These are phyloP conservation scores for Orthonevra nobilis DNA, from an alignment of 2,888 invertebrate genomes.

Conservation along the genomic window DNA sequence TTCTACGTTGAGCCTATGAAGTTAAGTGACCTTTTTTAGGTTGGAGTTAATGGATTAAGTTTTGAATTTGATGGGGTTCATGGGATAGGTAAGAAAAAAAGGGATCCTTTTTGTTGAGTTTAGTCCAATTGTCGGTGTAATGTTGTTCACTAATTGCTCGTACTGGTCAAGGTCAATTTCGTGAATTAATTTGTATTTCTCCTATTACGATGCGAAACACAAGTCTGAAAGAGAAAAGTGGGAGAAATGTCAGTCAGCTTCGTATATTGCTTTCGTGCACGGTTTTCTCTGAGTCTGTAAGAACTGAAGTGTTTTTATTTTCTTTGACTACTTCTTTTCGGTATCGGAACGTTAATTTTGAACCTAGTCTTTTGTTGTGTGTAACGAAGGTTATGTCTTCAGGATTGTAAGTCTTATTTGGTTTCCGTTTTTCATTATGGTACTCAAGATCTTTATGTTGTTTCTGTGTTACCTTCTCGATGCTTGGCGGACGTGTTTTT, in stretches of 20 bases:
- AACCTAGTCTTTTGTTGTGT: slow-evolving; percentile 47
- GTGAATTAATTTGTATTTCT: slow-evolving; percentile 51
- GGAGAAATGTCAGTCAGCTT: slow-evolving; percentile 22
- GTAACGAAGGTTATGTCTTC: slow-evolving; percentile 25
- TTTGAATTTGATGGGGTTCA: slow-evolving; percentile 9
- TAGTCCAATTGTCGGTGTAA: slow-evolving; percentile 3
- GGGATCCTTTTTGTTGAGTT: slow-evolving; percentile 7
- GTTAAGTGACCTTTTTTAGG: slow-evolving; percentile 31
- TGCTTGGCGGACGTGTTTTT: background rate
- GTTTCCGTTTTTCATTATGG: too few species aligned
- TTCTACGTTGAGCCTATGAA: slow-evolving; percentile 29
- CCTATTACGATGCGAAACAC: background rate
- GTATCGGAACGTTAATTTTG: slow-evolving; percentile 22
- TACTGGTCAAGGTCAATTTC: slow-evolving; percentile 42
- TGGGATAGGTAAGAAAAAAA: slow-evolving; percentile 21
- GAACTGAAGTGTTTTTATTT: slow-evolving; percentile 33
- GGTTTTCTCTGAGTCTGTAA: slow-evolving; percentile 24
- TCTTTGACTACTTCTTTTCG: slow-evolving; percentile 38
- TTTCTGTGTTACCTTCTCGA: slow-evolving; percentile 13
- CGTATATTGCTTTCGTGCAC: slow-evolving; percentile 50
- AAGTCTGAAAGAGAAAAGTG: slow-evolving; percentile 19
- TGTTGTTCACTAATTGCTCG: slow-evolving; percentile 2
- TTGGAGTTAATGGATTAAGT: slow-evolving; percentile 4
- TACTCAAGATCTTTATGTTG: slow-evolving; percentile 3
- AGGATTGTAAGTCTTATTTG: too few species aligned